These are phyloP conservation scores for Ormyrus thymus DNA, from an alignment of 2,888 invertebrate species.

Conservation along the genomic window DNA sequence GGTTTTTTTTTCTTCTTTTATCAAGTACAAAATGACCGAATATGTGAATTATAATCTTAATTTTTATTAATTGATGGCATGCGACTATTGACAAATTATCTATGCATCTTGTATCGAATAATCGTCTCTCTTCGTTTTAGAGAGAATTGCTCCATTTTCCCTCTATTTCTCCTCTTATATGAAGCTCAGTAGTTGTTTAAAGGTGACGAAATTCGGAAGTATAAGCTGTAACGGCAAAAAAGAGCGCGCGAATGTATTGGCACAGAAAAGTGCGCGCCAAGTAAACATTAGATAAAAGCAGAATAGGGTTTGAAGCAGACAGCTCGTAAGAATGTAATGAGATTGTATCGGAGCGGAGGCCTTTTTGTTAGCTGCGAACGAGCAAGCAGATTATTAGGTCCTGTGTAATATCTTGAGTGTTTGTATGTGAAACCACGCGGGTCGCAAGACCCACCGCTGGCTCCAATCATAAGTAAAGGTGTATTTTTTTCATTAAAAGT, in stretches of 20 bases:
- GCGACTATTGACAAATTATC: constrained; percentile 54
- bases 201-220: constrained; percentile 62
- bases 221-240: constrained; percentile 48
- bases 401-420: constrained; percentile 50
- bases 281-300: constrained; percentile 57
- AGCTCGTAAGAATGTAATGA: constrained; percentile 68
- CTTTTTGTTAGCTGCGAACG: constrained; percentile 48
- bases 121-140: constrained; percentile 54
- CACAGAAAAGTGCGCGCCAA: constrained; percentile 66
- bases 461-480: constrained; percentile 55
- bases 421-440: constrained; percentile 49
- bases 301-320: constrained; percentile 59
- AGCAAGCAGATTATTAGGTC: constrained; percentile 46
- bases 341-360: constrained; percentile 54
- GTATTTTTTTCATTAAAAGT: constrained; percentile 53
- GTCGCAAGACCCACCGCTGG: constrained; percentile 54
- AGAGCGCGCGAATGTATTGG: constrained; percentile 62
- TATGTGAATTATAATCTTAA: constrained; percentile 37
- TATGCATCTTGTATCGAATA: constrained; percentile 69
- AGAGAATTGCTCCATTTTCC: constrained; percentile 50
- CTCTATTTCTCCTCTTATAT: constrained; percentile 55
- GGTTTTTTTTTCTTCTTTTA: constrained; percentile 17
- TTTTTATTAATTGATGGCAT: constrained; percentile 36
- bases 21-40: constrained; percentile 52
- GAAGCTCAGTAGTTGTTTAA: constrained; percentile 59